Evolutionary conservation across 2,113 vertebrate genomes (phyloP).

Genomic region (Psittacula cyanocephala): DNA sequence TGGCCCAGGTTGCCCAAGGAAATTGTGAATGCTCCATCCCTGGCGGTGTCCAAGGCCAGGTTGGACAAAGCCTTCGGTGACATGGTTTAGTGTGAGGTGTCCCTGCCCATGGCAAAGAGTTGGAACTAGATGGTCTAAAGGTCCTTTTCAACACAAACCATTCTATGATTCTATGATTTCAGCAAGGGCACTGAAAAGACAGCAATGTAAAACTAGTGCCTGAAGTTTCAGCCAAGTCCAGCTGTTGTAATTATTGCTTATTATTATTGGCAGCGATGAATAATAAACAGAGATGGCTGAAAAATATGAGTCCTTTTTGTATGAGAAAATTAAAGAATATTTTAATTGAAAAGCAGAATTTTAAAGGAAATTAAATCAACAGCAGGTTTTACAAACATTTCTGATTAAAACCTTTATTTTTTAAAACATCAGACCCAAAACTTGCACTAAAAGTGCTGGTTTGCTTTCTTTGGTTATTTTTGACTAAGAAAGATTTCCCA

Average conservation of each 20-base stretch:
- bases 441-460: accelerated
- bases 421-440: not conserved
- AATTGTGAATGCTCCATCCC: no score
- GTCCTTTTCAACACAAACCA: no score
- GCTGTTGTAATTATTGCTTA: not conserved
- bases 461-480: not conserved
- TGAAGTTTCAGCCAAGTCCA: not conserved
- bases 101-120: no score
- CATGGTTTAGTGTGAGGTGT: no score
- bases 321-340: not conserved
- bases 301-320: not conserved
- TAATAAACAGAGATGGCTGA: not conserved
- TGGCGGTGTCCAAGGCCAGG: no score
- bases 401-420: not conserved
- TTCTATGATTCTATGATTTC: not conserved
- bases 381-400: not conserved
- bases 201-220: not conserved
- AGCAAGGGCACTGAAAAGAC: not conserved
- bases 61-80: no score
- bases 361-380: not conserved
- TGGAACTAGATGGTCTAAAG: no score
- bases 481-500: not conserved
- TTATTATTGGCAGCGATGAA: not conserved
- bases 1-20: no score
- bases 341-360: not conserved